Evolutionary conservation across 2,888 invertebrate species (phyloP), one percentile per base, ranked within the genome.

Genomic region (Neria commutata): DNA sequence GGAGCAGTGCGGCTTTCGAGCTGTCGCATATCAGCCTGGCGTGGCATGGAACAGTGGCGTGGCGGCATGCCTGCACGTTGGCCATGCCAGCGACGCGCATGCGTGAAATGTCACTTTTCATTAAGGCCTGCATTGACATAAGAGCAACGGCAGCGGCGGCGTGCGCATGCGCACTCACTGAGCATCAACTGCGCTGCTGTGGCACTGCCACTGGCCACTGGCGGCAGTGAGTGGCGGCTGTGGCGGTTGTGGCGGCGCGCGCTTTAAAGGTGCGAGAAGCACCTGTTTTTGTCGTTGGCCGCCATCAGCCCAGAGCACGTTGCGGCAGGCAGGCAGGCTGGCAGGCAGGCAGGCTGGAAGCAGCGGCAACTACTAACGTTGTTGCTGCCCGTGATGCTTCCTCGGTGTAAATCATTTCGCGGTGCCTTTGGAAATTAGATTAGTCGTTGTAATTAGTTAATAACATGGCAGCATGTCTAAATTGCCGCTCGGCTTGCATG

Each of bases 71-170:
- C 42, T 37, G 24, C 37, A 34, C 34, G n/a, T n/a, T 54, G 54
- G 33, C 23, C 47, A 50, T 48, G 40, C 37, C 50, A 46, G 42
- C 48, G 58, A 54, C 45, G 54, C 66, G 67, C 77, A 71, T 77
- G 77, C 76, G 74, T 76, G 76, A 77, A 76, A 76, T 77, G 77
- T 77, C 77, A 77, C 77, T 74, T 77, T 76, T 76, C 74, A 77
- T 77, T 77, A 77, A 70, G 67, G 59, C 61, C 65, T 64, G 61
- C 64, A 64, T 62, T 67, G 58, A 57, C 62, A 56, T 61, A 56
- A 53, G n/a, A n/a, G n/a, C n/a, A n/a, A n/a, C n/a, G n/a, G n/a
- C n/a, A n/a, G n/a, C n/a, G n/a, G n/a, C n/a, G n/a, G 56, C 45
- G 45, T 45, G 53, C 58, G 49, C 55, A 37, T 48, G 33, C 8